Base-by-base conservation (phyloP, 2,113 vertebrate genomes). In the Nothobranchius kuhntae region DNA sequence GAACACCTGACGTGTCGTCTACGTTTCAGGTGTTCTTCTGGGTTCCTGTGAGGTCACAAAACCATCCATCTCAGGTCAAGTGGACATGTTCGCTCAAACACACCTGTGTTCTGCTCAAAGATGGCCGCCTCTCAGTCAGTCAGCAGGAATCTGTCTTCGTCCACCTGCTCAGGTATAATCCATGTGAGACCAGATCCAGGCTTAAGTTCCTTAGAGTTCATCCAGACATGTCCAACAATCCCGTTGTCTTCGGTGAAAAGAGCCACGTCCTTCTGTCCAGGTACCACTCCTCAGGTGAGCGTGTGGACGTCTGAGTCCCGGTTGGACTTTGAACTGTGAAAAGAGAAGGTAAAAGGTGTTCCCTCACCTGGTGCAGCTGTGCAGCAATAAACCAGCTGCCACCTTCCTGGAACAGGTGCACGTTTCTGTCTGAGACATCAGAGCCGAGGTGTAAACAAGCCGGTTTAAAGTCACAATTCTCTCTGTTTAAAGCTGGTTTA, bases 281-380 rank as follows among this genome's bases (percentile, higher is more conserved):
- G 6, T 9, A 15, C n/a, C 63, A 13, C 13, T 67, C 45, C 59
- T 63, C 6, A 36, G 52, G 40, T 62, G 59, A 17, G 59, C 5
- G 8, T 12, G 15, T 8, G 54, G 52, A 65, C 53, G 57, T 81
- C 68, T 81, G 53, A 61, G 55, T 24, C 68, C 65, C 74, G 24
- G 45, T 13, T 89, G 91, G 72, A 93, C 92, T 92, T 92, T 93
- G 91, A 87, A 77, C 93, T 80, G 82, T 90, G 82, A 82, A 85
- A 78, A 81, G 72, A 76, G 77, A 64, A 63, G 38, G 54, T 47
- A 52, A 71, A 51, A 80, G 75, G 64, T 67, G 40, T 77, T 68
- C 71, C 77, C 76, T 65, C 78, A 86, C 68, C 82, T 85, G 81
- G 80, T 65, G 61, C 7, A 50, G 71, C 71, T 38, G 24, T 61